Evolutionary conservation across 2,888 invertebrate species (phyloP).

Genomic region (Cephonodes hylas): DNA sequence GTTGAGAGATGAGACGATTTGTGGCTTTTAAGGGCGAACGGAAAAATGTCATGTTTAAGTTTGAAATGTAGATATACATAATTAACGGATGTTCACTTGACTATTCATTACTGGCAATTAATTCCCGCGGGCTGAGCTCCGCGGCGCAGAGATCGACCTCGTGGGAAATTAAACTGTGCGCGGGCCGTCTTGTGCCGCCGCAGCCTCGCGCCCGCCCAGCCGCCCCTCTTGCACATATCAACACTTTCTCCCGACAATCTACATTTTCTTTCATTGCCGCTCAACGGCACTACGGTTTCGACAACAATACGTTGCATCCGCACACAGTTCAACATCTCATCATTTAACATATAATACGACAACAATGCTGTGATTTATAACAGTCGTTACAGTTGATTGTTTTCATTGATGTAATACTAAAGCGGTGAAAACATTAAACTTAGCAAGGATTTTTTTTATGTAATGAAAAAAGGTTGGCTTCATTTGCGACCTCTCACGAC

Average conservation of each 20-base stretch:
- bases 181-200: slow-evolving; percentile 75
- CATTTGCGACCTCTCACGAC: too few species aligned
- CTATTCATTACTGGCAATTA: slow-evolving; percentile 82
- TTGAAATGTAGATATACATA: slow-evolving; percentile 57
- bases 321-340: not conserved
- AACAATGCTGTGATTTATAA: not conserved
- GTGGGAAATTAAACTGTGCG: slow-evolving; percentile 81
- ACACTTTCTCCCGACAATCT: slow-evolving; percentile 72
- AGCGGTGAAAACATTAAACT: too few species aligned
- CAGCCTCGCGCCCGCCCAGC: slow-evolving; percentile 44
- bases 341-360: not conserved
- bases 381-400: too few species aligned
- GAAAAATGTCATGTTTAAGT: not conserved
- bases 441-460: too few species aligned
- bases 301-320: not conserved
- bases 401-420: too few species aligned
- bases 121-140: slow-evolving; percentile 79
- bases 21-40: not conserved
- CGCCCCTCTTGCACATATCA: slow-evolving; percentile 67
- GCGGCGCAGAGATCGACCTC: slow-evolving; percentile 80
- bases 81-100: slow-evolving; percentile 79
- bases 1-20: not conserved
- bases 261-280: slow-evolving; percentile 63
- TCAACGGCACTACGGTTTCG: slow-evolving; percentile 13
- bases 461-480: too few species aligned